Evolutionary conservation across 1,140 invertebrate species (phyloP).

Genomic region (Drosophila takahashii): DNA sequence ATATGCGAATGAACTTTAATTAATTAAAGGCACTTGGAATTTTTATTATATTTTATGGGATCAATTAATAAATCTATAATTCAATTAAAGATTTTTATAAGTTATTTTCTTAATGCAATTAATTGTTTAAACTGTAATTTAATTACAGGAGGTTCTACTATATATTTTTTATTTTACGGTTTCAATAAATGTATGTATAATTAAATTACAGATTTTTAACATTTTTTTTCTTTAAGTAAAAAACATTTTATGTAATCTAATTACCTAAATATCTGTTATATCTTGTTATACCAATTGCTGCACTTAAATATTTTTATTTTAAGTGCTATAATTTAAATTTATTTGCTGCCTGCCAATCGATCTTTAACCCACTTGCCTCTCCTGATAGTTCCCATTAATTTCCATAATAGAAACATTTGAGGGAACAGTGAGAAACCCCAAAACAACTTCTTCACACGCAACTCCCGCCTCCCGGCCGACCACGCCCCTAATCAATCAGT

Average conservation of each 20-base stretch:
- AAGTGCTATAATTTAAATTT: not conserved
- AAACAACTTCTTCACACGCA: constrained; percentile 48
- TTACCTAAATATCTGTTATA: no score
- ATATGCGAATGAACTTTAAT: not conserved
- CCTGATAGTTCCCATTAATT: constrained; percentile 43
- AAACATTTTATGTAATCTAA: no score
- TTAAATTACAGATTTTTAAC: no score
- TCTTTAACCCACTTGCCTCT: constrained; percentile 22
- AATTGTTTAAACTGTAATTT: no score
- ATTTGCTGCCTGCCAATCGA: constrained; percentile 13
- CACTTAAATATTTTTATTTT: no score
- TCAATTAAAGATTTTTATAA: no score
- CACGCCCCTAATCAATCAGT: constrained; percentile 55
- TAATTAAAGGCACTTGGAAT: not conserved
- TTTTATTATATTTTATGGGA: not conserved
- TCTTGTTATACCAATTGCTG: no score
- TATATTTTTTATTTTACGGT: no score
- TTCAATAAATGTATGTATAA: not conserved
- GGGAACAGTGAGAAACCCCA: not conserved
- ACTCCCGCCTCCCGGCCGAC: constrained; percentile 8
- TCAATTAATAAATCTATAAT: not conserved
- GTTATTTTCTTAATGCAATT: no score
- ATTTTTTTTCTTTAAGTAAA: no score
- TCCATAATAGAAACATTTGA: constrained; percentile 49
- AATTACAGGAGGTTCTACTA: no score